Evolutionary conservation across 2,888 invertebrate genomes (phyloP).

Genomic region (Tachina grossa): DNA sequence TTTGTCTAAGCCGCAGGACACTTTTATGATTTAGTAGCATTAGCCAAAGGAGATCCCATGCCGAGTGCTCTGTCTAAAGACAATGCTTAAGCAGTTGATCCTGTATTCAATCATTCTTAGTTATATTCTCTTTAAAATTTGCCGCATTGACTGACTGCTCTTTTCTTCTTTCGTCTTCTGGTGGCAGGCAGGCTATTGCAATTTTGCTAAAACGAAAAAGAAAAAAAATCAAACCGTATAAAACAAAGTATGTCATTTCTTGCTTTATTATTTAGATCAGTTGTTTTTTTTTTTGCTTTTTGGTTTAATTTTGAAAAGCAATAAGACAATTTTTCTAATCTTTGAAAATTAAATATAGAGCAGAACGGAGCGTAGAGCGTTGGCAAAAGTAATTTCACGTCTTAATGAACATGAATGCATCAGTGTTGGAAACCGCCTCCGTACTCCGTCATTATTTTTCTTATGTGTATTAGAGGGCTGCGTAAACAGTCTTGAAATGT

Average conservation of each 20-base stretch:
- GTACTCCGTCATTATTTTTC: conserved; percentile 64
- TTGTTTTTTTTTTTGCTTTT: conserved; percentile 23
- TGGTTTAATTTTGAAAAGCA: conserved; percentile 12
- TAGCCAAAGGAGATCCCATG: conserved; percentile 52
- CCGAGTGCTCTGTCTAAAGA: conserved; percentile 32
- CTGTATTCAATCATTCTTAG: conserved; percentile 20
- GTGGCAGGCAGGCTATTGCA: conserved; percentile 62
- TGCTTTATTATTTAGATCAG: conserved; percentile 27
- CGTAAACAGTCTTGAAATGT: no score
- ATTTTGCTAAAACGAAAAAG: conserved; percentile 54
- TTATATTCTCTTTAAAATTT: conserved; percentile 33
- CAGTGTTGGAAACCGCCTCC: conserved; percentile 73
- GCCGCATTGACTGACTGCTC: conserved; percentile 57
- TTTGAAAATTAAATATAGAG: conserved; percentile 50
- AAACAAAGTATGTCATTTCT: conserved; percentile 27
- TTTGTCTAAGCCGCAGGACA: conserved; percentile 69
- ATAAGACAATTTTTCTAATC: conserved; percentile 56
- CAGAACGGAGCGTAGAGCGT: neutral
- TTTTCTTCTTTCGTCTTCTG: conserved; percentile 71
- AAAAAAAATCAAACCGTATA: neutral
- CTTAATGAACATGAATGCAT: conserved; percentile 74
- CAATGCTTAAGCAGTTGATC: conserved; percentile 57
- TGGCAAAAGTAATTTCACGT: conserved; percentile 78
- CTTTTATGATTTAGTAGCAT: conserved; percentile 63
- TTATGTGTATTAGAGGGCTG: no score